Evolutionary conservation across 2,113 vertebrate genomes (phyloP).

Genomic region (Dissostichus mawsoni): DNA sequence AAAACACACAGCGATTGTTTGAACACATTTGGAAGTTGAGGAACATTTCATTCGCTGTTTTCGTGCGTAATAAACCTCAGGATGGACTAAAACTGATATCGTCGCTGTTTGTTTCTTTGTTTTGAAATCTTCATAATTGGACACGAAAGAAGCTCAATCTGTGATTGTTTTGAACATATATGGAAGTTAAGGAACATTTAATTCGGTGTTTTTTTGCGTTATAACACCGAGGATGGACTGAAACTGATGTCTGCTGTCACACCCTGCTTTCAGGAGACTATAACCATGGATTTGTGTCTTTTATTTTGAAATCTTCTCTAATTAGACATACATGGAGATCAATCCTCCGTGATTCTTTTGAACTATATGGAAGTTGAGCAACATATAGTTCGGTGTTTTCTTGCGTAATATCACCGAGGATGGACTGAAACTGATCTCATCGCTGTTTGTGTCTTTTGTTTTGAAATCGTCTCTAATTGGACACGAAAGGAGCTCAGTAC

Average conservation of each 20-base stretch:
- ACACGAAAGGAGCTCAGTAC: background rate
- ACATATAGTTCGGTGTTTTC: background rate
- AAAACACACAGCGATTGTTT: background rate
- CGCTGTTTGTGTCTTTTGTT: too few species aligned
- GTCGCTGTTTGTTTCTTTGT: conserved; percentile 1
- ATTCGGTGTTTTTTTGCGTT: too few species aligned
- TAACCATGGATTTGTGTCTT: too few species aligned
- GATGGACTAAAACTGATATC: conserved; percentile 53
- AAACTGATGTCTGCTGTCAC: too few species aligned
- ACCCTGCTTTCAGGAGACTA: too few species aligned
- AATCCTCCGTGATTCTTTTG: background rate
- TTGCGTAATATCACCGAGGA: too few species aligned
- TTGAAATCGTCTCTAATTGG: background rate
- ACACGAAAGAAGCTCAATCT: background rate
- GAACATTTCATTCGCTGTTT: conserved; percentile 2
- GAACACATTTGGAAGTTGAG: conserved; percentile 45
- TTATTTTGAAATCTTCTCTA: too few species aligned
- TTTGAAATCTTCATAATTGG: background rate
- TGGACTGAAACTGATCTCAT: too few species aligned
- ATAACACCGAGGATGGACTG: too few species aligned
- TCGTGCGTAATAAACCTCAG: conserved; percentile 1
- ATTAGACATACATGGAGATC: background rate
- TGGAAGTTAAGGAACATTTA: conserved; percentile 40
- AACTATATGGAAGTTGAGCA: conserved; percentile 45
- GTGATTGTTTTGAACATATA: conserved; percentile 14